Conservation (phyloP, 2,113 vertebrate species). For the Piaya cayana region DNA sequence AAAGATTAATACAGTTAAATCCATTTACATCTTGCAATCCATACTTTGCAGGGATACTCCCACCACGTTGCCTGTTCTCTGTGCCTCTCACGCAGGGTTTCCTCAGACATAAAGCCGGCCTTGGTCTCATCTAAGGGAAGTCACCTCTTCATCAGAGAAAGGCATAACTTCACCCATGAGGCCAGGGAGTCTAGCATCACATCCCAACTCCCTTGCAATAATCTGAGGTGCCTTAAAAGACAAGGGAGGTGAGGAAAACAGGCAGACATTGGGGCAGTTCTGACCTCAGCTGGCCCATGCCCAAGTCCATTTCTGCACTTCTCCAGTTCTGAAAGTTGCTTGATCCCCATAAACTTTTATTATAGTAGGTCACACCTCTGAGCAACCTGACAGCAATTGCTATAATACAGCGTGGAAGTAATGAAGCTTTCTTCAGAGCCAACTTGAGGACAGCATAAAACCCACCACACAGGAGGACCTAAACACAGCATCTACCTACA, state of each 20-base stretch:
- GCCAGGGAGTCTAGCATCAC: background rate
- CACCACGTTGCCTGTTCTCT: background rate
- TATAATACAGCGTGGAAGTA: background rate
- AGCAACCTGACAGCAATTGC: background rate
- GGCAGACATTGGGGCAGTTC: background rate
- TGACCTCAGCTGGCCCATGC: background rate
- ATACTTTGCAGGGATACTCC: background rate
- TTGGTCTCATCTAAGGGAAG: background rate
- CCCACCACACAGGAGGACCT: background rate
- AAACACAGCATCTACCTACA: background rate
- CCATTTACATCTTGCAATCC: background rate
- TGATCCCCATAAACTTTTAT: background rate
- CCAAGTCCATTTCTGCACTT: background rate
- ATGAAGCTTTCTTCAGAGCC: background rate
- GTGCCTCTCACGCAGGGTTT: background rate
- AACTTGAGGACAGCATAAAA: background rate
- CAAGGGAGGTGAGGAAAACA: background rate
- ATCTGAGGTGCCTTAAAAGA: background rate
- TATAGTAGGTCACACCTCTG: background rate
- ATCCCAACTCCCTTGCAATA: accelerated
- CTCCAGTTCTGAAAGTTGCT: background rate
- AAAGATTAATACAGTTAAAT: background rate
- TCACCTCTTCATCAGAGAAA: background rate
- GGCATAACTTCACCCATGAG: accelerated
- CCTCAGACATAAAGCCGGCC: background rate